Evolutionary conservation across 1,140 invertebrate genomes (phyloP).

Genomic region (Armadillidium nasatum): DNA sequence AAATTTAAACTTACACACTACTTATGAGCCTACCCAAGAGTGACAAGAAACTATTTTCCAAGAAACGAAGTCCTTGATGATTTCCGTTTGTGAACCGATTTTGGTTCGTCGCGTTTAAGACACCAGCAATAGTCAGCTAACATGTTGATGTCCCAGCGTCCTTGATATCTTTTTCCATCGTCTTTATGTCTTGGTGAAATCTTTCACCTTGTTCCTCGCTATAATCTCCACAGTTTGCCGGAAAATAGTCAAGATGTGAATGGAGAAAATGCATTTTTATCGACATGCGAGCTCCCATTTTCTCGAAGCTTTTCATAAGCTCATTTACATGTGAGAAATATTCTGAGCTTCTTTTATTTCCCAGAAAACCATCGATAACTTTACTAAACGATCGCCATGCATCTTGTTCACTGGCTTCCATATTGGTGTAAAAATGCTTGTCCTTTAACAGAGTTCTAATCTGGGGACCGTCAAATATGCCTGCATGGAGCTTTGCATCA

Average conservation of each 20-base stretch:
- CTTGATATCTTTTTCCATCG: constrained; percentile 16
- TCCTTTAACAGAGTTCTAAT: constrained; percentile 16
- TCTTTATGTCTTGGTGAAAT: neutral
- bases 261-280: too few species aligned
- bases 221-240: too few species aligned
- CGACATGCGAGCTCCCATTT: too few species aligned
- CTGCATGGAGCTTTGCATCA: neutral
- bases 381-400: constrained; percentile 2
- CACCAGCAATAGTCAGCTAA: constrained; percentile 11
- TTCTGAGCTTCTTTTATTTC: constrained; percentile 16
- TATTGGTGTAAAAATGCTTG: constrained; percentile 17
- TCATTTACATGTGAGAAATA: neutral
- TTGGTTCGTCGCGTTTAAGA: neutral
- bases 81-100: too few species aligned
- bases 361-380: neutral
- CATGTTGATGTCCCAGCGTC: constrained; percentile 11
- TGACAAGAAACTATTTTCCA: too few species aligned
- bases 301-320: too few species aligned
- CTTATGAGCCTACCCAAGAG: too few species aligned
- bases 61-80: too few species aligned
- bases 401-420: neutral
- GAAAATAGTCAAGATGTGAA: too few species aligned
- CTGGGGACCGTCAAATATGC: neutral
- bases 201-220: too few species aligned
- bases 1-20: neutral